Percentiles rank a stretch among this genome's conserved stretches.
phyloP scores from a whole-genome alignment of 2,113 vertebrate species.

The Ageneiosus marmoratus region DNA sequence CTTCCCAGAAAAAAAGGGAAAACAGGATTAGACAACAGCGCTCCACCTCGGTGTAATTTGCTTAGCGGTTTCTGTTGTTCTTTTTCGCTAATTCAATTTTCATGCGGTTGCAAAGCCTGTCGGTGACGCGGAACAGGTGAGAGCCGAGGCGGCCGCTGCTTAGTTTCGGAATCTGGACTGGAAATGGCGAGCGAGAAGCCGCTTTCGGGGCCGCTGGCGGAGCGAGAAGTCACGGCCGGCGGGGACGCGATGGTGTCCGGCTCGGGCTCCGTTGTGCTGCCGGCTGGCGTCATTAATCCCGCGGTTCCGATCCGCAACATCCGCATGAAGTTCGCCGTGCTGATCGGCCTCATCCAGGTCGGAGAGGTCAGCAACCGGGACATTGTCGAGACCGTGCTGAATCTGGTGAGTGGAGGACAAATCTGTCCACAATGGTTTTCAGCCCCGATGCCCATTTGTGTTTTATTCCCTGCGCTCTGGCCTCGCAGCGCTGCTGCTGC shows the following conservation, averaged over 20 bases:
- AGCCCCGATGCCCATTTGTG: constrained; percentile 45
- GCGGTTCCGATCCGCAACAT: constrained; percentile 98
- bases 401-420: constrained; percentile 87
- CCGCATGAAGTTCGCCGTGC: constrained; percentile 98
- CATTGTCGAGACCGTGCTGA: constrained; percentile 99
- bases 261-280: constrained; percentile 89
- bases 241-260: constrained; percentile 86
- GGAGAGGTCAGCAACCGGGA: constrained; percentile 99
- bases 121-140: constrained; percentile 73
- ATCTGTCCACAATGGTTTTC: not conserved
- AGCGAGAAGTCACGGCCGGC: constrained; percentile 69
- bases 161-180: constrained; percentile 67
- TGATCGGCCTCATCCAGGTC: constrained; percentile 98
- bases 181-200: constrained; percentile 94
- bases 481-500: constrained; percentile 37
- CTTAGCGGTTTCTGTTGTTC: constrained; percentile 48
- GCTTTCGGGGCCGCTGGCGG: constrained; percentile 76
- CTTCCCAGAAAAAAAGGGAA: constrained; percentile 60
- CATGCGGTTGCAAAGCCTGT: constrained; percentile 58
- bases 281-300: constrained; percentile 95
- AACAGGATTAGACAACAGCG: constrained; percentile 59
- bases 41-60: constrained; percentile 30
- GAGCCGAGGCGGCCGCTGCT: constrained; percentile 75
- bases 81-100: constrained; percentile 48
- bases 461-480: constrained; percentile 68